Conservation (phyloP, 2,113 vertebrate genomes). For the Antechinus flavipes region DNA sequence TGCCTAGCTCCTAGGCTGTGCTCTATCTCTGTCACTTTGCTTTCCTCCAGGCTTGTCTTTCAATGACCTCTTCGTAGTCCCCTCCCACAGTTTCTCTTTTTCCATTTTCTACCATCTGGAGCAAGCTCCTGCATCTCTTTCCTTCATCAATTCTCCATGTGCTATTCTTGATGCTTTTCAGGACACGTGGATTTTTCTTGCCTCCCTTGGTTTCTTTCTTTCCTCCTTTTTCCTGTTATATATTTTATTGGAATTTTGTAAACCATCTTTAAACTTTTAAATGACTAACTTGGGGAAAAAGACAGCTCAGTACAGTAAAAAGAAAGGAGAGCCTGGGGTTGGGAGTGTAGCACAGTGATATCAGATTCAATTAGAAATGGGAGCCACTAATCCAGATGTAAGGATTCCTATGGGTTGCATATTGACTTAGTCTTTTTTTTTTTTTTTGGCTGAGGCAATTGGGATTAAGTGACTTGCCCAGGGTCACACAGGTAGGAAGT, state of each 20-base stretch:
- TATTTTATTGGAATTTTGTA: background rate
- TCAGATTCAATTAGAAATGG: background rate
- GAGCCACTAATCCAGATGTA: background rate
- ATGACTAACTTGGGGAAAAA: background rate
- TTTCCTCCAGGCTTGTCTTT: background rate
- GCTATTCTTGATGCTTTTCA: background rate
- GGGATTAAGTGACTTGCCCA: no score
- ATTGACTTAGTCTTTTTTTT: background rate
- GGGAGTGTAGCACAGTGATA: background rate
- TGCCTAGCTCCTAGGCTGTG: background rate
- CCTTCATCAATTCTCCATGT: background rate
- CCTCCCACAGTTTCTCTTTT: conserved; percentile 1
- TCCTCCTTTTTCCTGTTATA: background rate
- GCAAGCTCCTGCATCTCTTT: background rate
- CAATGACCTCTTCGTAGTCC: background rate
- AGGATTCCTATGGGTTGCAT: background rate
- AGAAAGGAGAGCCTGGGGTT: background rate
- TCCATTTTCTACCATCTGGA: background rate
- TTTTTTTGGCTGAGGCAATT: no score
- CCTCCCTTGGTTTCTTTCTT: background rate
- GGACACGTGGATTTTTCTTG: background rate
- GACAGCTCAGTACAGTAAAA: background rate
- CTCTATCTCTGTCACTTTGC: background rate
- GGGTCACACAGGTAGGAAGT: no score
- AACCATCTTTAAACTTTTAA: background rate